Base-by-base conservation (phyloP, 2,797 vertebrate genomes). In the Rhyacichthys aspro region DNA sequence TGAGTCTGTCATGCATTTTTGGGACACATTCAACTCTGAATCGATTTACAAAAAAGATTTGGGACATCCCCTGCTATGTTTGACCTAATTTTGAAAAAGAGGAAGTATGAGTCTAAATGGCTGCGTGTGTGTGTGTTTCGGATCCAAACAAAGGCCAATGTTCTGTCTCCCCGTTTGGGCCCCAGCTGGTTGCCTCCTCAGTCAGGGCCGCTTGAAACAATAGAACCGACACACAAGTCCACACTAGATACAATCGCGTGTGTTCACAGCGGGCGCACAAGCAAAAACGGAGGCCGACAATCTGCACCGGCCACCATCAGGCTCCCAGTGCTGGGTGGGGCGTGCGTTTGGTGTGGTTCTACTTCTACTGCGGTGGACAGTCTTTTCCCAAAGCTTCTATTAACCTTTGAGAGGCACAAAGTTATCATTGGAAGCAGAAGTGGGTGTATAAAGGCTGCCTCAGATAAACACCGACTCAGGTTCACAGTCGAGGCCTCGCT, bases 61-160 rank as follows among this genome's bases (percentile, higher is more conserved):
- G 36, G 55, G 48, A 43, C 59, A 49, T 72, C 57, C 65, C 23
- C 0, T 0, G 44, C 45, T 44, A 43, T 47, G 55, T 37, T 52
- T 72, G 69, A 73, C 68, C 71, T 56, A 2, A 1, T 65, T 77
- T 32, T 19, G 23, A 37, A 14, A 36, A 11, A 14, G 19, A 53
- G 46, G 48, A 44, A 41, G 41, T 54, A 42, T 37, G 54, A 39
- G 38, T 16, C n/a, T n/a, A n/a, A n/a, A n/a, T n/a, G n/a, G n/a
- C n/a, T 70, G 56, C 63, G 45, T 52, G 59, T 56, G 55, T 66
- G 52, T 70, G 76, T 85, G 73, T 68, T 85, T 64, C 72, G 79
- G 64, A 60, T 68, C 79, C 84, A 85, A 90, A 92, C 89, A 92
- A 92, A 92, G 86, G 78, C 74, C 0, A 63, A 59, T 66, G 79